phyloP scores from a whole-genome alignment of 1,140 invertebrate species.

The Oryzaephilus surinamensis region DNA sequence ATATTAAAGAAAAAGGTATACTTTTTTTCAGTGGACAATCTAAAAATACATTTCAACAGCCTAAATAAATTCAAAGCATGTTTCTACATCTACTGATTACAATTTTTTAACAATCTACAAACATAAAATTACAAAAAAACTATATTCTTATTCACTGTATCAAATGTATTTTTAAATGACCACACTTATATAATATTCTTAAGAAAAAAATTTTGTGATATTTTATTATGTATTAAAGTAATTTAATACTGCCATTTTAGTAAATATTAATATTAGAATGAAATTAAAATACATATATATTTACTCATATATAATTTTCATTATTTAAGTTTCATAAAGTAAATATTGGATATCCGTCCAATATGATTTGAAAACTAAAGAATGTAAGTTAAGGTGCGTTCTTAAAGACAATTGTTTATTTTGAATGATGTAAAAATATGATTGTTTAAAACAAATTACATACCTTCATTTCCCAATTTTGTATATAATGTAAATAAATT shows the following conservation, averaged over 20 bases:
- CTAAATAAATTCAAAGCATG: not conserved
- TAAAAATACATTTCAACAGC: not conserved
- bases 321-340: constrained; percentile 1
- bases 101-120: too few relatives aligned
- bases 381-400: too few relatives aligned
- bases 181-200: too few relatives aligned
- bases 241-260: not conserved
- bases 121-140: too few relatives aligned
- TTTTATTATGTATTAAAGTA: not conserved
- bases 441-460: not conserved
- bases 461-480: constrained; percentile 1
- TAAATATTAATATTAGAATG: not conserved
- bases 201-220: too few relatives aligned
- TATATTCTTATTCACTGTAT: not conserved
- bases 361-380: not conserved
- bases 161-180: too few relatives aligned
- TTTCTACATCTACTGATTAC: not conserved
- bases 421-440: not conserved
- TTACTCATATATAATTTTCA: not conserved
- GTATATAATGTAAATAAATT: constrained; percentile 26
- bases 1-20: too few relatives aligned
- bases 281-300: not conserved
- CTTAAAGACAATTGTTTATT: not conserved
- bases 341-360: constrained; percentile 18
- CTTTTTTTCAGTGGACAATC: too few relatives aligned